Base-by-base conservation (phyloP, 2,888 invertebrate species). In the Patella ulyssiponensis region DNA sequence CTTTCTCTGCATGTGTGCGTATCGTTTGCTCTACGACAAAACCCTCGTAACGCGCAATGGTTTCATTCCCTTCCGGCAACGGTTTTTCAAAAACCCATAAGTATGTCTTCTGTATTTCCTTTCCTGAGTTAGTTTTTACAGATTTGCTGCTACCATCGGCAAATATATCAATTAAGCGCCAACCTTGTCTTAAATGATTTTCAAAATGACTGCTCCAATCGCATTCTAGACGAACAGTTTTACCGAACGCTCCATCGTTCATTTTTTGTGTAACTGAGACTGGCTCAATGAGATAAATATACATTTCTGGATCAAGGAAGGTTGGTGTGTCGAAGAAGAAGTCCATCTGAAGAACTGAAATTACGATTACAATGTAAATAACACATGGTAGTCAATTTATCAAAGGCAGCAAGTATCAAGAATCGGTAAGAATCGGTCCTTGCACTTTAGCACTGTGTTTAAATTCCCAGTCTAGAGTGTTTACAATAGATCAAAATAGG, bases 11-110 rank as follows among this genome's bases (percentile, higher is more conserved):
- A 44, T 82, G 83, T 9, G 85, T 81, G 51, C 82, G 82, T 75
- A 86, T 86, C 76, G 82, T 82, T 70, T 87, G 86, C 71, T 88
- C 87, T 3, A 88, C 81, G 79, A 90, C 86, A 3, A 86, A 88
- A 0, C 89, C 88, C 77, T 90, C 88, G 73, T 89, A 90, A 11
- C 82, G 70, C 4, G 89, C 88, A 2, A 84, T 87, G 71, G 83
- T 83, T 75, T 89, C 87, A 27, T 86, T 77, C 33, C 85, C 44
- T 7, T 83, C 77, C 3, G 87, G 84, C 0, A 81, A 80, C 11
- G 88, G 86, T 79, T 90, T 90, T 82, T 90, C 90, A 80, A 90
- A 90, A 33, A 90, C 86, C 88, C 89, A 90, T 54, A 89, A 81
- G 44, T 87, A 85, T 80, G 88, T 87, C 71, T 84, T 82, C 12